These are phyloP conservation scores for Rhinolophus sinicus DNA, from an alignment of 2,113 vertebrate species.

Conservation along the genomic window DNA sequence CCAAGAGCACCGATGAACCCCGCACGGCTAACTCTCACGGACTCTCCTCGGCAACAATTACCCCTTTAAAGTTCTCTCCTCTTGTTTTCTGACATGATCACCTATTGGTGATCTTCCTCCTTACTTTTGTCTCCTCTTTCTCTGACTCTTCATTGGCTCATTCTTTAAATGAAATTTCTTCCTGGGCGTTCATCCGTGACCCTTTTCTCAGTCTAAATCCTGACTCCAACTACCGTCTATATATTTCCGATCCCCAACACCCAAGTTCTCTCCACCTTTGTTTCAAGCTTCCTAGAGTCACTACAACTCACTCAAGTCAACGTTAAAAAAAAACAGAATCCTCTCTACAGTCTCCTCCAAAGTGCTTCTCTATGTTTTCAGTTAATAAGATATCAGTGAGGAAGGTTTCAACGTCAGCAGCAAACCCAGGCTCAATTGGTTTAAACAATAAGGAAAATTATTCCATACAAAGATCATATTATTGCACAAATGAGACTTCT, in stretches of 20 bases:
- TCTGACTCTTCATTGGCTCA: not conserved
- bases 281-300: not conserved
- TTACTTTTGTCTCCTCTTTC: not conserved
- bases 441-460: constrained; percentile 5
- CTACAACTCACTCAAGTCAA: not conserved
- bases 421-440: not conserved
- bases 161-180: not conserved
- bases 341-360: not conserved
- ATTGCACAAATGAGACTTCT: not conserved
- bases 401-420: not conserved
- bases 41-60: not conserved
- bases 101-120: not conserved
- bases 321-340: constrained; percentile 20
- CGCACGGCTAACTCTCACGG: not conserved
- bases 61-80: not conserved
- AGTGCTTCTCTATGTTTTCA: not conserved
- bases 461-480: not conserved
- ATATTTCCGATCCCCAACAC: not conserved
- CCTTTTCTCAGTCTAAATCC: not conserved
- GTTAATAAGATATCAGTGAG: not conserved
- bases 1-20: not conserved
- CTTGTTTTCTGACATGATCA: not conserved
- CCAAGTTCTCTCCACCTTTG: not conserved
- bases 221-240: not conserved
- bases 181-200: not conserved